Base-by-base conservation (phyloP, 2,113 vertebrate genomes). In the Illadopsis cleaveri region DNA sequence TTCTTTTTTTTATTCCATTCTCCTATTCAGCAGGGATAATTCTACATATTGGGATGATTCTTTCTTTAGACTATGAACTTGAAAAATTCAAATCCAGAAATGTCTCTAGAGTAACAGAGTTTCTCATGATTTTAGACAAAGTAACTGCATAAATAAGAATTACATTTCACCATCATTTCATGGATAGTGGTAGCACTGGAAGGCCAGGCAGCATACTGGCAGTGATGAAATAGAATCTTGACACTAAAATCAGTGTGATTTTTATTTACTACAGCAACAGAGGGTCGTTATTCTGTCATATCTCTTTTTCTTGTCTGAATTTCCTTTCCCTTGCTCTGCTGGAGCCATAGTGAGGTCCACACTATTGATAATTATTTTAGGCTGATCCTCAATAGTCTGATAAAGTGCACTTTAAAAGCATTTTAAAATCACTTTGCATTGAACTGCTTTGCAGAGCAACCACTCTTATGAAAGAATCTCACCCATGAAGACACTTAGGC, bases 341-440 rank as follows among this genome's bases (percentile, higher is more conserved):
- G 13, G 17, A 78, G 14, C 7, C 11, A 45, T 33, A 68, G 19
- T 64, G 17, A 61, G 9, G 6, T 19, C 10, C 28, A 33, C 9
- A 3, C 9, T 83, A 38, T 23, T 60, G 50, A n/a, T 86, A 90
- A 40, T 16, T 64, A 38, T 80, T n/a, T 62, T 75, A 57, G 38
- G 18, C 7, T 77, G n/a, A 85, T 73, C 68, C 69, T 80, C 66
- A 50, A 42, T 19, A 57, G 15, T 15, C 5, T 66, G 12, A 10
- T 80, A 82, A 90, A 92, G 20, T 73, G 30, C 35, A 62, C 30
- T 81, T 94, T 54, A 62, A 89, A 80, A 58, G 11, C 58, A 70
- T 60, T 86, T 89, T 45, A 73, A 77, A 57, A 42, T 24, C 15
- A 48, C 9, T 56, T 45, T 53, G 25, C 17, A 30, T 33, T 83